Conservation (phyloP, 2,797 vertebrate species). For the Halcyon leucocephala region DNA sequence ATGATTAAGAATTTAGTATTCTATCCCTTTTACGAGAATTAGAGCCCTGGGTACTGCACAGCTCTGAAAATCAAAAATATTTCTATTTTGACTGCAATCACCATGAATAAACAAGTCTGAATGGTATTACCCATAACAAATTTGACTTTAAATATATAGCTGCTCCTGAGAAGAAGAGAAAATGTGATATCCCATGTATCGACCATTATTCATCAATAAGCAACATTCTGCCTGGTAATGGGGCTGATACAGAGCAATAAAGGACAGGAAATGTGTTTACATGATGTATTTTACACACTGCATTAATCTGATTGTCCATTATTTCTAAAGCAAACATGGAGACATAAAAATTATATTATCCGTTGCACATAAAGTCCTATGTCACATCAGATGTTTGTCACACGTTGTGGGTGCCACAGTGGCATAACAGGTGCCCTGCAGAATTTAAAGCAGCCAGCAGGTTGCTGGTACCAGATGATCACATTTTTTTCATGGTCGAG, state of each 20-base stretch:
- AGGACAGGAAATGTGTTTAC: constrained; percentile 36
- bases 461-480: background rate
- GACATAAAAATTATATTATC: constrained; percentile 50
- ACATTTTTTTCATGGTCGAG: fast-evolving
- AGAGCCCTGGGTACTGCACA: background rate
- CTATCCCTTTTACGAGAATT: background rate
- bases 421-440: background rate
- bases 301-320: constrained; percentile 54
- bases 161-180: background rate
- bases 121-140: background rate
- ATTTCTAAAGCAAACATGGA: constrained; percentile 52
- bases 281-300: background rate
- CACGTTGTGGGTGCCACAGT: constrained; percentile 1
- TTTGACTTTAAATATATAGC: background rate
- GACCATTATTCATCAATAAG: constrained; percentile 13
- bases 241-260: constrained; percentile 26
- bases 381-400: constrained; percentile 19
- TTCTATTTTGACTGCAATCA: background rate
- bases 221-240: background rate
- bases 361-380: constrained; percentile 25
- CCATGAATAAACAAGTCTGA: background rate
- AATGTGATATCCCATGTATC: background rate
- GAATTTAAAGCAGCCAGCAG: constrained; percentile 11
- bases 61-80: background rate
- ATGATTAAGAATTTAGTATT: background rate